Evolutionary conservation across 2,888 invertebrate genomes (phyloP), one percentile per base, ranked within the genome.

Genomic region (Microctonus hyperodae): DNA sequence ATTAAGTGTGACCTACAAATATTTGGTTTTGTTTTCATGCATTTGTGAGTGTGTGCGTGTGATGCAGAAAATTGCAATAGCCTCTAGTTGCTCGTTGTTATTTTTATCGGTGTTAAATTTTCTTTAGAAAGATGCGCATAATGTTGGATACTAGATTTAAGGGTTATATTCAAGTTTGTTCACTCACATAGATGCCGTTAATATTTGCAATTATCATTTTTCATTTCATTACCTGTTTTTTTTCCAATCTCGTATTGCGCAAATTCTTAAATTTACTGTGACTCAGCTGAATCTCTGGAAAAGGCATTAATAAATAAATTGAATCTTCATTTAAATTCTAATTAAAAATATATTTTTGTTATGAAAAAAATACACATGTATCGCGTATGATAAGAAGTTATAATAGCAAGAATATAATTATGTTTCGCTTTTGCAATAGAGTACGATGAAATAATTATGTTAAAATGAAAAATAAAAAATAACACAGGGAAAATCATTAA

Each of bases 311-410:
- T 48, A 60, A 40, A 28, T 33, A 28, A 25, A 33, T 31, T 55
- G 55, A 55, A 55, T 55, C 9, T 16, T 55, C 31, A 55, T 55
- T 55, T 55, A 55, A 60, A 28, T 48, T 60, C 23, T 25, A 44
- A 48, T 61, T 61, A 51, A 61, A 61, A 61, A 61, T 61, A 61
- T 61, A 51, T 61, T 61, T 61, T 61, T 51, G 50, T 61, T 51
- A 51, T 51, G 25, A 60, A 60, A 62, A 62, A 37, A 33, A 40
- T 35, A 35, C 51, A 63, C 40, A 51, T 63, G 37, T 63, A 37
- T 23, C 33, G 50, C 40, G 40, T 16, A 20, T 13, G 2, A 55
- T 35, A 53, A 63, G 37, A 10, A 28, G 16, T 58, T 48, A 48
- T 48, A 48, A 28, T 60, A 44, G 31, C 40, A 40, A 25, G 25